Conservation (phyloP, 2,888 invertebrate genomes). For the Papilio elwesi region DNA sequence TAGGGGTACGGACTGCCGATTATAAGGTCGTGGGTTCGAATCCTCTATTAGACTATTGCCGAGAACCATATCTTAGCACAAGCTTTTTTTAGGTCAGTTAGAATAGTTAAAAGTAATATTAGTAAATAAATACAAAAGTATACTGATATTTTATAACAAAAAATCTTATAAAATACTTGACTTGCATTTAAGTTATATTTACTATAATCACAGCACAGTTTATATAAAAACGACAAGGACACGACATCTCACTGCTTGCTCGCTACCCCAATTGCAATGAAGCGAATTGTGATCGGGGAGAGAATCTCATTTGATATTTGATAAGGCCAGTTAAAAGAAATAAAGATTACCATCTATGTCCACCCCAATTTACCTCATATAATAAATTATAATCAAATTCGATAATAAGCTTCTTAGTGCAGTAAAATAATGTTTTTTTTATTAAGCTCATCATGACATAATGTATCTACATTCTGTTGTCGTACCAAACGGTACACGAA, state of each 20-base stretch:
- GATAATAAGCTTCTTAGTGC: background rate
- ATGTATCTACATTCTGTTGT: background rate
- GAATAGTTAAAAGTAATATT: too few relatives aligned
- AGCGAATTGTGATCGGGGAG: background rate
- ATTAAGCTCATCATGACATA: background rate
- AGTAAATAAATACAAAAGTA: too few relatives aligned
- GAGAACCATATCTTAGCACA: too few relatives aligned
- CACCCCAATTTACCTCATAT: background rate
- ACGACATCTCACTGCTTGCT: constrained; percentile 13
- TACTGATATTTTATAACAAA: too few relatives aligned
- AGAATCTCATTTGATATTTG: background rate
- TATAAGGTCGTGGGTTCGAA: too few relatives aligned
- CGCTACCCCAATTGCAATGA: background rate
- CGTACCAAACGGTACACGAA: too few relatives aligned
- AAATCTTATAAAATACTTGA: too few relatives aligned
- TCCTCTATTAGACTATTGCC: too few relatives aligned
- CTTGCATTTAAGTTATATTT: too few relatives aligned
- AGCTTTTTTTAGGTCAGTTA: too few relatives aligned
- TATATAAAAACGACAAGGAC: constrained; percentile 29
- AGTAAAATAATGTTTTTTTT: background rate
- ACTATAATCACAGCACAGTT: background rate
- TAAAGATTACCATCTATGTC: constrained; percentile 2
- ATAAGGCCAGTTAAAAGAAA: constrained; percentile 11
- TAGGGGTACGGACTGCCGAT: too few relatives aligned
- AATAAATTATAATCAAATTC: background rate